A percentile compares a stretch with the other conserved stretches of the same genome.
Evolutionary conservation across 2,113 vertebrate genomes (phyloP).

Genomic region (Arenaria interpres): DNA sequence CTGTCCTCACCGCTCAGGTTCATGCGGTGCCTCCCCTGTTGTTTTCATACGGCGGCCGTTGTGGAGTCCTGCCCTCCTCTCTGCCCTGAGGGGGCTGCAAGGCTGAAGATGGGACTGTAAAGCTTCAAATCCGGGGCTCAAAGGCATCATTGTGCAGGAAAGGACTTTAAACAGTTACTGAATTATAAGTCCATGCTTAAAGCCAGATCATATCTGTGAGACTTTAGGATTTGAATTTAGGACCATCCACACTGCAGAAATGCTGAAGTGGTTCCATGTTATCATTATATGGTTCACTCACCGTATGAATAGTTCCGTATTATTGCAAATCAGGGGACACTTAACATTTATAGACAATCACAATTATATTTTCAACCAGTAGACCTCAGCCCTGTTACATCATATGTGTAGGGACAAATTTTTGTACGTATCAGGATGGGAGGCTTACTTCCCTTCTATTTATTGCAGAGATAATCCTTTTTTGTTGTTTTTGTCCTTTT

Average conservation of each 20-base stretch:
- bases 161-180: neutral
- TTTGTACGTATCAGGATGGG: neutral
- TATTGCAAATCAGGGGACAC: neutral
- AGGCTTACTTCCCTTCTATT: neutral
- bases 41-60: accelerated
- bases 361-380: neutral
- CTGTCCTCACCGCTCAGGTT: accelerated
- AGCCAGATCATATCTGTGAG: neutral
- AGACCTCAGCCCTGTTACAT: neutral
- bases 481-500: neutral
- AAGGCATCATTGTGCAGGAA: neutral
- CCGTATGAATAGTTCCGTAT: neutral
- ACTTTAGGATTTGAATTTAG: neutral
- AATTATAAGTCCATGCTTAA: neutral
- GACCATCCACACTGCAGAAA: neutral
- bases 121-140: neutral
- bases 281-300: neutral
- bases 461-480: neutral
- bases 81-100: neutral
- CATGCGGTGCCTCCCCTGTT: neutral
- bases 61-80: accelerated
- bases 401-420: neutral
- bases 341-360: neutral
- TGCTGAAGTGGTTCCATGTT: neutral
- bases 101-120: neutral